Conservation (phyloP, 37 sponge, comb jelly and placozoan species). For the Bolinopsis microptera region DNA sequence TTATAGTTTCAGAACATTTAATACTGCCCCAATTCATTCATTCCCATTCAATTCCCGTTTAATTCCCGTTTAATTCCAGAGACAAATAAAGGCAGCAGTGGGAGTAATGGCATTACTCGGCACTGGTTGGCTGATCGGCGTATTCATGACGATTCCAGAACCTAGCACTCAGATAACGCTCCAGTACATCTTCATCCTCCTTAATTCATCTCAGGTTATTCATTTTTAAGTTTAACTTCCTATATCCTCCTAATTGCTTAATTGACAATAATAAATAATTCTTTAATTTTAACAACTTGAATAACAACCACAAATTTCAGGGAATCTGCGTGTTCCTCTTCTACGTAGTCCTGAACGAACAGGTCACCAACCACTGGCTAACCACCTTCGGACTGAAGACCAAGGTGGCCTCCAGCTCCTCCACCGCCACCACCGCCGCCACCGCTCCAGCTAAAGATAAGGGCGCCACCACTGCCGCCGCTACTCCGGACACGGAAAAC, state of each 20-base stretch:
- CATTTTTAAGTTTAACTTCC: background rate
- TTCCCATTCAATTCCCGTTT: no score
- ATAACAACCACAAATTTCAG: background rate
- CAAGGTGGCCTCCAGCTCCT: background rate
- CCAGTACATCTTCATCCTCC: conserved; percentile 43
- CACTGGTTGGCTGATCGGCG: conserved; percentile 41
- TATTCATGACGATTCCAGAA: conserved; percentile 41
- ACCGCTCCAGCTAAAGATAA: background rate
- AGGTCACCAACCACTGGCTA: conserved; percentile 23
- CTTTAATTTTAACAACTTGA: background rate
- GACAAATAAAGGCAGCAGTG: conserved; percentile 53
- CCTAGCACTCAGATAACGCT: background rate
- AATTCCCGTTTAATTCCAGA: no score
- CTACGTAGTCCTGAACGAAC: conserved; percentile 30
- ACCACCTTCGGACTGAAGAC: background rate
- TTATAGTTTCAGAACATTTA: no score
- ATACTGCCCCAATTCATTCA: no score
- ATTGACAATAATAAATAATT: no score
- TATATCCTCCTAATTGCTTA: background rate
- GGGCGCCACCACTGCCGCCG: background rate
- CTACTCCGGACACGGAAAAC: background rate
- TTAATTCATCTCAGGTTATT: conserved; percentile 38
- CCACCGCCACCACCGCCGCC: background rate
- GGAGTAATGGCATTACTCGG: conserved; percentile 49
- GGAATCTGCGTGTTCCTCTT: conserved; percentile 17